Evolutionary conservation across 2,113 vertebrate genomes (phyloP).

Genomic region (Cyphomyrus discorhynchus): DNA sequence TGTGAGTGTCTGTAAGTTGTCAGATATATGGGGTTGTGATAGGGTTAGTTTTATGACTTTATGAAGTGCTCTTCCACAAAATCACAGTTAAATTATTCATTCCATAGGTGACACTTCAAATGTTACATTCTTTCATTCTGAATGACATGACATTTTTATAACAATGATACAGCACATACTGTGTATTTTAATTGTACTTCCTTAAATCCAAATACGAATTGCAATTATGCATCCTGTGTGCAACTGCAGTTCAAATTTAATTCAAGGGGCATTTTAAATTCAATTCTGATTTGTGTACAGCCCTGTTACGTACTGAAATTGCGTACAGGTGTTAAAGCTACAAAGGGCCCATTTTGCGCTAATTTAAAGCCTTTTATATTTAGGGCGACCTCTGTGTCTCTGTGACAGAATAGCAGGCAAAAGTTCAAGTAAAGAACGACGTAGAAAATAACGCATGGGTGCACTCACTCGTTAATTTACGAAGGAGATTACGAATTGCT

Average conservation of each 20-base stretch:
- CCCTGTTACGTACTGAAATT: not conserved
- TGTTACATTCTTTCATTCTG: not conserved
- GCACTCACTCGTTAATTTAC: not conserved
- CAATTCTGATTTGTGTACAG: not conserved
- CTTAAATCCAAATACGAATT: not conserved
- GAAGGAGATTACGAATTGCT: not conserved
- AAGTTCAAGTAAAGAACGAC: not conserved
- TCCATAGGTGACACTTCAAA: not conserved
- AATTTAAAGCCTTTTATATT: not conserved
- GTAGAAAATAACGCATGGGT: not conserved
- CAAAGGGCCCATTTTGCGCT: not conserved
- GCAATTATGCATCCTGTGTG: not conserved
- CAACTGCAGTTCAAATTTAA: not conserved
- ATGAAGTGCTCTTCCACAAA: not conserved
- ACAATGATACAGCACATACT: not conserved
- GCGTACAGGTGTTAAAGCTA: not conserved
- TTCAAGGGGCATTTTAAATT: not conserved
- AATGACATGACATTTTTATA: not conserved
- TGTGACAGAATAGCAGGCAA: not conserved
- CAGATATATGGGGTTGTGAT: not conserved
- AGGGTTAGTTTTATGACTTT: not conserved
- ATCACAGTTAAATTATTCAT: not conserved
- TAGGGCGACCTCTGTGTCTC: not conserved
- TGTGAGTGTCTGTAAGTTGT: not conserved
- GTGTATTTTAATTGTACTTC: not conserved